Base-by-base conservation (phyloP, 2,797 vertebrate species). In the Danio kyathit region DNA sequence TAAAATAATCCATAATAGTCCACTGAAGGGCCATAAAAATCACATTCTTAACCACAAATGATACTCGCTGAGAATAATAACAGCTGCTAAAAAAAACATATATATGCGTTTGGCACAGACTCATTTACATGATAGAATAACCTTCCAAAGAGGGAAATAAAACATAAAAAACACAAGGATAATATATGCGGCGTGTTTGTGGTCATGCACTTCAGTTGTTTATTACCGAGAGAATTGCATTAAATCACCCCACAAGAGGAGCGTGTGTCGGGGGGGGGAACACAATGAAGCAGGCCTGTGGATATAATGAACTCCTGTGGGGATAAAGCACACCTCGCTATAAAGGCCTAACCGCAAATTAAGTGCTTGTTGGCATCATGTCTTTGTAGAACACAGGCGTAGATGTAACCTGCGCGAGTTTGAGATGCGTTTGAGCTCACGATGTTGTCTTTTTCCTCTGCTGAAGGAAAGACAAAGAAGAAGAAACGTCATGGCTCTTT, bases 201-300 rank as follows among this genome's bases (percentile, higher is more conserved):
- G 93, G 94, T 95, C 94, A 94, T 93, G 93, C 93, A 94, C 92
- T 92, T 94, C 93, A 93, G 92, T 94, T 94, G 93, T 94, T 94
- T 94, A 95, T 95, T 91, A 94, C 91, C 93, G 86, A 89, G 94
- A 94, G 94, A 94, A 92, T 88, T 91, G 90, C 92, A 92, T 94
- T 95, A 95, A 95, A 94, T 94, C 93, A 94, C 93, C 92, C 93
- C 93, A 95, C 93, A 91, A 92, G 92, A 94, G 94, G 92, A 94
- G 93, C 89, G 88, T 91, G 91, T 92, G 86, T 90, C 87, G 88
- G 83, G 81, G 70, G 84, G 85, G 87, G 87, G 89, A 90, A 92
- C 21, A 80, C 78, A 93, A 93, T 86, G 91, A 93, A 92, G 91
- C 90, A 91, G 92, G 70, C 92, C 91, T 92, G 91, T 92, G 91